phyloP scores from a whole-genome alignment of 2,888 invertebrate species.

The Lysandra bellargus region DNA sequence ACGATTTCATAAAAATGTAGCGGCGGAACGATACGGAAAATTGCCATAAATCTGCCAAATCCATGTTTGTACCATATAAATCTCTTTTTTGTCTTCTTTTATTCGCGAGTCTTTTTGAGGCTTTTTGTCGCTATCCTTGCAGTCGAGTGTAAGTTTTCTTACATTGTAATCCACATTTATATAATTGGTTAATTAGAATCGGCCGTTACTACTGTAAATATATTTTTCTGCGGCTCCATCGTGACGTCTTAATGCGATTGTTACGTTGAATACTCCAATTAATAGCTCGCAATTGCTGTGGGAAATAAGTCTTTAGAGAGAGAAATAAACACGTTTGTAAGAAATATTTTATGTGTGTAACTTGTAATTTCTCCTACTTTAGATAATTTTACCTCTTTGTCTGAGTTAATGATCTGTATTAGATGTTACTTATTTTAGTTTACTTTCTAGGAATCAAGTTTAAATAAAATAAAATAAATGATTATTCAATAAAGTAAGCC shows the following conservation, averaged over 20 bases:
- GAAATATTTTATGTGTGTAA: conserved; percentile 15
- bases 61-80: conserved; percentile 1
- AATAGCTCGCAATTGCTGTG: conserved; percentile 26
- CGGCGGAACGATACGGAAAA: conserved; percentile 4
- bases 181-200: conserved; percentile 17
- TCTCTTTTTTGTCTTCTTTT: conserved; percentile 6
- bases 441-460: neutral
- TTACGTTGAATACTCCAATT: conserved; percentile 29
- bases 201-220: conserved; percentile 29
- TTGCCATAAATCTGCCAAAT: conserved; percentile 17
- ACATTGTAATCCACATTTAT: conserved; percentile 12
- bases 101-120: neutral
- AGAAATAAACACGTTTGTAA: neutral
- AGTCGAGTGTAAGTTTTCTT: neutral
- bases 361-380: conserved; percentile 3
- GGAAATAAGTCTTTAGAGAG: conserved; percentile 22
- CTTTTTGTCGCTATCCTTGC: neutral
- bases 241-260: conserved; percentile 29
- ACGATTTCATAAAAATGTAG: conserved; percentile 22
- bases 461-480: too few species aligned
- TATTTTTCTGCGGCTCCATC: conserved; percentile 18
- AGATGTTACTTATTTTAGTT: neutral
- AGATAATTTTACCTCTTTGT: conserved; percentile 10
- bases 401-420: neutral
- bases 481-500: neutral